phyloP scores from a whole-genome alignment of 2,797 vertebrate genomes.

The Danionella dracula region DNA sequence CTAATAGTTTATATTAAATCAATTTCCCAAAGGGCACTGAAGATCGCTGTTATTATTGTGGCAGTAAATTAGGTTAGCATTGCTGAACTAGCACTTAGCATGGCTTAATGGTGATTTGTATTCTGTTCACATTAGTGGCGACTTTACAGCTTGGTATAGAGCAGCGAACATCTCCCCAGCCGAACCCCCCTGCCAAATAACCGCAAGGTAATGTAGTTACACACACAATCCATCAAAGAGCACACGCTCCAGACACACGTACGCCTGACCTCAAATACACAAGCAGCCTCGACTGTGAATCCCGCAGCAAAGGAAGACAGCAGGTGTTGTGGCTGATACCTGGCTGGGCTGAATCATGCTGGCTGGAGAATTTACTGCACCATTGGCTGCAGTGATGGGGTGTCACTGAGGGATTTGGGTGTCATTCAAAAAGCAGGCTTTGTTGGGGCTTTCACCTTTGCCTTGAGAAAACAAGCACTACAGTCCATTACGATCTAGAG shows the following conservation, averaged over 20 bases:
- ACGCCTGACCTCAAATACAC: constrained; percentile 8
- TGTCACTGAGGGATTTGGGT: constrained; percentile 39
- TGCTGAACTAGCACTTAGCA: constrained; percentile 38
- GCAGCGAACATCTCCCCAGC: constrained; percentile 29
- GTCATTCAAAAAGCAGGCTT: constrained; percentile 39
- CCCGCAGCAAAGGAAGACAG: constrained; percentile 23
- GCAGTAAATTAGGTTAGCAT: constrained; percentile 44
- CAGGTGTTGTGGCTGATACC: constrained; percentile 43
- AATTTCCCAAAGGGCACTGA: constrained; percentile 27
- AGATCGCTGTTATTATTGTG: constrained; percentile 37
- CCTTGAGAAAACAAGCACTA: constrained; percentile 34
- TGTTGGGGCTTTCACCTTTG: constrained; percentile 38
- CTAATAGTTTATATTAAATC: constrained; percentile 43
- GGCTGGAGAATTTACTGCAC: constrained; percentile 43
- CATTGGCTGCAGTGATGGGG: constrained; percentile 42
- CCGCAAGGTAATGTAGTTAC: constrained; percentile 35
- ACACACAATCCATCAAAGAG: constrained; percentile 33
- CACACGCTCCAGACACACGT: constrained; percentile 15
- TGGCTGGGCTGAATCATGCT: constrained; percentile 30
- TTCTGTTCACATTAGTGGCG: background rate
- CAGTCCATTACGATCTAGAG: constrained; percentile 34
- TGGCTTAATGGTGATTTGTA: constrained; percentile 38
- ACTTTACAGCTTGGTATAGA: background rate
- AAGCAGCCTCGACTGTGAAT: background rate
- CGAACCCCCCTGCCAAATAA: constrained; percentile 35